phyloP scores from a whole-genome alignment of 2,797 vertebrate genomes.

The Nannoperca obscura region DNA sequence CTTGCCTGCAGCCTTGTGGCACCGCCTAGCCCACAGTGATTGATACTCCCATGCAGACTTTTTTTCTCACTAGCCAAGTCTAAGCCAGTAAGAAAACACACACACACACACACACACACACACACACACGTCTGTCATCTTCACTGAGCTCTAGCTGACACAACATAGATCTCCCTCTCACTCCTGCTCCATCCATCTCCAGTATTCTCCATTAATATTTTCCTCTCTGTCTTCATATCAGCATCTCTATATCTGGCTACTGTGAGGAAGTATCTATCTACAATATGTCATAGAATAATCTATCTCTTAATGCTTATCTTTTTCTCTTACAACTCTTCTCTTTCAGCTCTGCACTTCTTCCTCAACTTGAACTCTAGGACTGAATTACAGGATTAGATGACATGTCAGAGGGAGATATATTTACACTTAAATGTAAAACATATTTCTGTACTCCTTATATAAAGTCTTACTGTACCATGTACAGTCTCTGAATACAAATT shows the following conservation, averaged over 20 bases:
- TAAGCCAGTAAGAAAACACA: conserved; percentile 47
- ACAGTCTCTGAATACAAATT: conserved; percentile 30
- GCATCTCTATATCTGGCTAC: conserved; percentile 56
- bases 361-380: conserved; percentile 20
- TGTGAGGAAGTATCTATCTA: conserved; percentile 53
- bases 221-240: conserved; percentile 51
- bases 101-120: conserved; percentile 54
- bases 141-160: conserved; percentile 51
- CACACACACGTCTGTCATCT: conserved; percentile 61
- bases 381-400: conserved; percentile 13
- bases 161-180: conserved; percentile 55
- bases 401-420: no score
- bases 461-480: conserved; percentile 18
- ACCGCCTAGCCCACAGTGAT: conserved; percentile 66
- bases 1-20: conserved; percentile 66
- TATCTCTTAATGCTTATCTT: conserved; percentile 46
- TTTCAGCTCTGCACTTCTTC: conserved; percentile 14
- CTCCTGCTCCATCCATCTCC: conserved; percentile 63
- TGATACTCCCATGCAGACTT: conserved; percentile 61
- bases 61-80: conserved; percentile 54
- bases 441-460: conserved; percentile 13
- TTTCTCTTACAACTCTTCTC: conserved; percentile 34
- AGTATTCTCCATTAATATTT: conserved; percentile 58
- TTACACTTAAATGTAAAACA: neutral
- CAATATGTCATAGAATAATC: conserved; percentile 38